Conservation (phyloP, 2,888 invertebrate genomes). For the Parapristionchus giblindavisi region DNA sequence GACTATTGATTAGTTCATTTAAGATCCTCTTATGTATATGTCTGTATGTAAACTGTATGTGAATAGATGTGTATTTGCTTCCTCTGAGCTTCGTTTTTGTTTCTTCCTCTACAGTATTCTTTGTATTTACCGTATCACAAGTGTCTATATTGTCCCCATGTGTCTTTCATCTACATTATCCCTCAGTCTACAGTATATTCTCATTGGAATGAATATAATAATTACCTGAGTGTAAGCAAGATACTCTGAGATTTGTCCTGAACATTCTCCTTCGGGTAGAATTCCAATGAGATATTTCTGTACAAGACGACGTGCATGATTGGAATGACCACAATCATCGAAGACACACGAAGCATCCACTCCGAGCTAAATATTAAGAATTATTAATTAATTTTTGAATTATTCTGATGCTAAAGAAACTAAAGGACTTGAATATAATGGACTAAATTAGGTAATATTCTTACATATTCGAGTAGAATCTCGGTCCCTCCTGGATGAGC, state of each 20-base stretch:
- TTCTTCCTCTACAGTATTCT: no score
- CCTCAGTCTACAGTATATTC: no score
- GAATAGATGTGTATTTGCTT: no score
- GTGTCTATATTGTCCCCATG: no score
- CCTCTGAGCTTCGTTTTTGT: no score
- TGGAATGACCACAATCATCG: constrained; percentile 32
- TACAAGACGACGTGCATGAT: constrained; percentile 30
- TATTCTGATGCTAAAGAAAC: neutral
- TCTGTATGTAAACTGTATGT: no score
- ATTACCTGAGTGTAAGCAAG: constrained; percentile 34
- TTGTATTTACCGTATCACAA: no score
- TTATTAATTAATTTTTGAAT: neutral
- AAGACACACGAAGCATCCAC: constrained; percentile 35
- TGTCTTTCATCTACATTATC: no score
- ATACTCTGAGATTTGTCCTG: constrained; percentile 23
- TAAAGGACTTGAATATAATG: no score
- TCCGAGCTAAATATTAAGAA: constrained; percentile 9
- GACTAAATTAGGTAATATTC: no score
- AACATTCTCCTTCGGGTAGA: constrained; percentile 30
- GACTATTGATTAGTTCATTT: neutral
- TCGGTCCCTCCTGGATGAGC: constrained; percentile 56
- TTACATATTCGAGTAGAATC: constrained; percentile 58
- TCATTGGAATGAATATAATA: neutral
- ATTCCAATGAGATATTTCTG: constrained; percentile 37
- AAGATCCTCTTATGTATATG: no score